These are phyloP conservation scores for Xylocopa sonorina DNA, from an alignment of 1,140 invertebrate genomes.

Conservation along the genomic window DNA sequence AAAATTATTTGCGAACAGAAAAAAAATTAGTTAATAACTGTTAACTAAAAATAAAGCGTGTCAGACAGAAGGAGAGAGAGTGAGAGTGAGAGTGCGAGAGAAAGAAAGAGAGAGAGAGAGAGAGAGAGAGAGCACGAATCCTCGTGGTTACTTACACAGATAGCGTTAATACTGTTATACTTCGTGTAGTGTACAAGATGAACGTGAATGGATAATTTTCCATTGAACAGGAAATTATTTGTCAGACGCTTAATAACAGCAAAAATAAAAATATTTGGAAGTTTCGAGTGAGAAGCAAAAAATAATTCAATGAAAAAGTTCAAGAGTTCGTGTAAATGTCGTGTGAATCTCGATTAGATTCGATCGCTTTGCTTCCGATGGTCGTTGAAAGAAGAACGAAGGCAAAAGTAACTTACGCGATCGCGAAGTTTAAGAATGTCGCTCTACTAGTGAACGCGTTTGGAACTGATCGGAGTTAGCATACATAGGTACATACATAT, in stretches of 20 bases:
- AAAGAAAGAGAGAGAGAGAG: too few relatives aligned
- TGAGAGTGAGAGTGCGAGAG: too few relatives aligned
- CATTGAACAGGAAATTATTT: not conserved
- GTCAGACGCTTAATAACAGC: not conserved
- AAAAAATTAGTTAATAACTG: slow-evolving; percentile 31
- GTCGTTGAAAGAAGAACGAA: not conserved
- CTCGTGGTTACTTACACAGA: slow-evolving; percentile 4
- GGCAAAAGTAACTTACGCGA: not conserved
- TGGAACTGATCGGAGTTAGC: not conserved
- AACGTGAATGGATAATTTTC: slow-evolving; percentile 2
- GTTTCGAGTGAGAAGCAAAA: not conserved
- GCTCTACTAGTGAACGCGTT: not conserved
- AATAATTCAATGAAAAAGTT: not conserved
- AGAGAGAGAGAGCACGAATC: slow-evolving; percentile 4
- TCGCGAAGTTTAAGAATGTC: not conserved
- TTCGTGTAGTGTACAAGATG: not conserved
- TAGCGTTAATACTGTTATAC: slow-evolving; percentile 48
- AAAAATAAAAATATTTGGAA: not conserved
- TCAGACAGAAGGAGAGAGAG: too few relatives aligned
- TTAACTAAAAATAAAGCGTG: slow-evolving; percentile 14
- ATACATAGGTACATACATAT: too few relatives aligned
- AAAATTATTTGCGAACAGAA: slow-evolving; percentile 46
- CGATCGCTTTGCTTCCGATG: not conserved
- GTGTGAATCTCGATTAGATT: not conserved
- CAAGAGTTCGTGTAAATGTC: not conserved